Base-by-base conservation (phyloP, 2,113 vertebrate genomes). In the Sterrhoptilus dennistouni region DNA sequence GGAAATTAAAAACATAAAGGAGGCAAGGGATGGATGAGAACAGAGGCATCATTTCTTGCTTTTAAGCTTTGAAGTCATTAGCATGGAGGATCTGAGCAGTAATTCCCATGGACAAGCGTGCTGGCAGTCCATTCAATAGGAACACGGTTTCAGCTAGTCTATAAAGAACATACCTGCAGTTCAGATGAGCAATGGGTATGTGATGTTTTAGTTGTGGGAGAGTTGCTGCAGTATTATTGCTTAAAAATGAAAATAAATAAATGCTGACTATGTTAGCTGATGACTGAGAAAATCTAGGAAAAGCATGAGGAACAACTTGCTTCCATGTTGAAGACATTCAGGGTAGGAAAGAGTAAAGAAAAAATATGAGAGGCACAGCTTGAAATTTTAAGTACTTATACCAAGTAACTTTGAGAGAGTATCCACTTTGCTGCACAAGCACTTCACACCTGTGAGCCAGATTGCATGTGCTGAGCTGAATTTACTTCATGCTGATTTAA, bases 21-120 rank as follows among this genome's bases (percentile, higher is more conserved):
- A 93, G 81, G 71, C 29, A 31, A 96, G 89, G 92, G 80, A 97
- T 96, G 96, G 83, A 96, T 93, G 88, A 68, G 74, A 29, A 76
- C 50, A 83, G 87, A 85, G 85, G 76, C 96, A 95, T 66, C 21
- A 64, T 94, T 85, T 88, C 86, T 95, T 38, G 53, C 54, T 96
- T 95, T 95, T 83, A 94, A 89, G 89, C 80, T 96, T 96, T 71
- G 53, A 65, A 79, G 63, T 93, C 78, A 72, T 86, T 93, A 72
- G 65, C 76, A 66, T 81, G 81, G 79, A 96, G 77, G 93, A 93
- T 92, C 82, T 94, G 95, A 97, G 92, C 95, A 97, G 97, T 96
- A 93, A 88, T 95, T 98, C 87, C 96, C 97, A 97, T 95, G 97
- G 98, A 98, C 98, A 98, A 98, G 97, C 96, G 97, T 98, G 98